A percentile compares a stretch with the other conserved stretches of the same genome.
Evolutionary conservation across 2,113 vertebrate genomes (phyloP).

Genomic region (Laticauda colubrina): DNA sequence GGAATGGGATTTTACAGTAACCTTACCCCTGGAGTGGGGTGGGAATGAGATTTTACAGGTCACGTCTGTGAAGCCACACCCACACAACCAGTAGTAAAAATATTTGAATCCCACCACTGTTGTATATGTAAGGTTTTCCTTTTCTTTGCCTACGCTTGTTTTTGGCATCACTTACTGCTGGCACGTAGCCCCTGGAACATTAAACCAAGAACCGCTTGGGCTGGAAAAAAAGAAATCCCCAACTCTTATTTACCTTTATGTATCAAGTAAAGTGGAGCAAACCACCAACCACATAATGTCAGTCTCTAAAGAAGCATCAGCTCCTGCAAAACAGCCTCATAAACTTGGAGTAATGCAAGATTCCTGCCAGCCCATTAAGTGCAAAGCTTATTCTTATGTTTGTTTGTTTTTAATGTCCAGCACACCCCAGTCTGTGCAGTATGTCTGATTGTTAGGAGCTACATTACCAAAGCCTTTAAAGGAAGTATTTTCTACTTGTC

Average conservation of each 20-base stretch:
- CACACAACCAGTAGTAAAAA: too few species aligned
- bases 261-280: not conserved
- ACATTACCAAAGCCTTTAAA: not conserved
- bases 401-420: not conserved
- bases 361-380: not conserved
- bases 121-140: not conserved
- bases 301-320: not conserved
- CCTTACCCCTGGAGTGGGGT: too few species aligned
- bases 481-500: conserved; percentile 10
- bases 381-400: not conserved
- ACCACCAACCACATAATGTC: not conserved
- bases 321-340: not conserved
- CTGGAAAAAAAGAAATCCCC: not conserved
- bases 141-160: not conserved
- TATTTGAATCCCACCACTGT: too few species aligned
- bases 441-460: conserved; percentile 78
- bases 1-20: too few species aligned
- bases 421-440: not conserved
- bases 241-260: not conserved
- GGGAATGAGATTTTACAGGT: too few species aligned
- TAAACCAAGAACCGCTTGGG: not conserved
- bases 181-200: not conserved
- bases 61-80: too few species aligned
- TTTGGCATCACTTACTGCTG: not conserved
- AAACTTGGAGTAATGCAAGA: not conserved